Evolutionary conservation across 2,797 vertebrate genomes (phyloP), one percentile per base, ranked within the genome.

Genomic region (Stomatorhinus walkeri): DNA sequence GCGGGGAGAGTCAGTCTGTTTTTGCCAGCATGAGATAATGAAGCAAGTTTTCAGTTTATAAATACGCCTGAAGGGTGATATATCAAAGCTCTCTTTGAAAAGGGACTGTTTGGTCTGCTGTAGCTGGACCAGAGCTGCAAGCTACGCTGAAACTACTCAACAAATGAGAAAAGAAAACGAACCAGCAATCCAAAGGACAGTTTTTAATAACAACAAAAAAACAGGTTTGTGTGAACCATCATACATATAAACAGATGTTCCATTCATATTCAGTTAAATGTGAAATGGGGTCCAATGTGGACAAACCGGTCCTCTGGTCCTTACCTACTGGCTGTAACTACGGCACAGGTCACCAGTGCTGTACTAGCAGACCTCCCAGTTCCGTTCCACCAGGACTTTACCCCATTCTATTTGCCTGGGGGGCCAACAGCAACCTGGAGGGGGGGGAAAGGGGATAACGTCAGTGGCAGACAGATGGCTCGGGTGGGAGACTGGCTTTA

Each of bases 371-470:
- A 40, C 36, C 36, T 8, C 40, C 76, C 40, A 81, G 76, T n/a
- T 43, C 19, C 0, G 16, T 46, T 81, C 76, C 88, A 64, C 54
- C 24, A n/a, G 54, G 24, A 64, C 81, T 56, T 89, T 85, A 64
- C 81, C 88, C 88, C 88, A 89, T 89, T 56, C 28, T 88, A 72
- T 48, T 9, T 52, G 40, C 36, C 36, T 36, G 85, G 28, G 36
- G 28, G 85, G 85, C 6, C 14, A 12, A 14, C 32, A 56, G 51
- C 22, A 87, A 87, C 88, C 88, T 88, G 52, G 6, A 22, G 51
- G 10, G 6, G 43, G 51, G 10, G 8, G 40, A 46, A n/a, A 84
- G 14, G 36, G 10, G 8, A 52, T 59, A 10, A 46, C 9, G 3
- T 56, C 88, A n/a, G 4, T 9, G 51, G 36, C 22, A 4, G 40